Conservation (phyloP, 2,797 vertebrate species). For the Carapus acus region DNA sequence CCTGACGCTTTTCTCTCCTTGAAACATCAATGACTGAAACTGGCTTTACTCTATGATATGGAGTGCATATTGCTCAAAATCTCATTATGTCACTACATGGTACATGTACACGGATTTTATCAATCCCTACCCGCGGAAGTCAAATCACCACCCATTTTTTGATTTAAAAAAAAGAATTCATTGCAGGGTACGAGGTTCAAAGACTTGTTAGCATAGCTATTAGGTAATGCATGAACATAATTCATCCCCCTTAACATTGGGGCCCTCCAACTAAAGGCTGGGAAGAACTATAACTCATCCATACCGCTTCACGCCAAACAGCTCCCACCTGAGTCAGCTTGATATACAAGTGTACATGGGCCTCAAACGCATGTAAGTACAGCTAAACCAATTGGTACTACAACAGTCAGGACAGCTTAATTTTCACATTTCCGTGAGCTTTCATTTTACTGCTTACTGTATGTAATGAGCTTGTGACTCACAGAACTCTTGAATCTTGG, state of each 20-base stretch:
- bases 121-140: too few relatives aligned
- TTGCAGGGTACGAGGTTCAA: constrained; percentile 21
- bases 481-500: too few relatives aligned
- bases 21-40: constrained; percentile 8
- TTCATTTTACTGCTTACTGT: too few relatives aligned
- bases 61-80: too few relatives aligned
- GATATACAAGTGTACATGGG: constrained; percentile 64
- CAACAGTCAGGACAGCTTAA: constrained; percentile 43
- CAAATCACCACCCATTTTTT: neutral
- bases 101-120: too few relatives aligned
- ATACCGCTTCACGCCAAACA: constrained; percentile 56
- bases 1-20: constrained; percentile 9
- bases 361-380: constrained; percentile 58
- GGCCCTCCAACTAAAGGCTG: constrained; percentile 51
- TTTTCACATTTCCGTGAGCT: too few relatives aligned
- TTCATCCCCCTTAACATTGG: constrained; percentile 53
- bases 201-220: constrained; percentile 47
- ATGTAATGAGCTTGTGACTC: too few relatives aligned
- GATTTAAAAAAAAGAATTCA: constrained; percentile 25
- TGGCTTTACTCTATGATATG: too few relatives aligned
- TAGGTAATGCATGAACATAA: constrained; percentile 44
- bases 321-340: constrained; percentile 65
- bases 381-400: constrained; percentile 61
- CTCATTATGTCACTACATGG: too few relatives aligned
- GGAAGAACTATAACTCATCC: constrained; percentile 61